These are phyloP conservation scores for Octonoba sinensis DNA, from an alignment of 2,888 invertebrate genomes.

Conservation along the genomic window DNA sequence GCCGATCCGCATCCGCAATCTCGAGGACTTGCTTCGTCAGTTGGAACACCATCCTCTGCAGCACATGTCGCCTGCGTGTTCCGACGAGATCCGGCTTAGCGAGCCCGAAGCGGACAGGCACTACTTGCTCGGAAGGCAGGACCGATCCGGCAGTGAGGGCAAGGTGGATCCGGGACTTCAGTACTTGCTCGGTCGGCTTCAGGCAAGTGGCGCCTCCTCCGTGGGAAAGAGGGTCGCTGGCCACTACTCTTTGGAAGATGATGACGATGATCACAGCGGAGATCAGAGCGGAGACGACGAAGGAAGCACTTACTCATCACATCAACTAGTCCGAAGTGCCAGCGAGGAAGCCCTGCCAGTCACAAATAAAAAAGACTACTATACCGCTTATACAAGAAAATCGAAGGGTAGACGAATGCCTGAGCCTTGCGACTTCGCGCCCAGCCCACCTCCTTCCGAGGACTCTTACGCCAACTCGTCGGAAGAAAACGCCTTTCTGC, in stretches of 20 bases:
- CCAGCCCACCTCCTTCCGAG: conserved; percentile 67
- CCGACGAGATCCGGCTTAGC: conserved; percentile 89
- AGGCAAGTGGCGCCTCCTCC: conserved; percentile 55
- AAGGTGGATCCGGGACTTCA: conserved; percentile 56
- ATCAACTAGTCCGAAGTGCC: conserved; percentile 67
- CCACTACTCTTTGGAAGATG: conserved; percentile 56
- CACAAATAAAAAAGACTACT: conserved; percentile 65
- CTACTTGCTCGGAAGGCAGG: conserved; percentile 70
- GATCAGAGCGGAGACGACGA: conserved; percentile 58
- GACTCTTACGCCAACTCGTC: conserved; percentile 64
- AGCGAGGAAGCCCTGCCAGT: conserved; percentile 68
- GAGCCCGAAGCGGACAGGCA: conserved; percentile 91
- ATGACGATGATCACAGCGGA: conserved; percentile 63
- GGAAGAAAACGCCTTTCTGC: conserved; percentile 63
- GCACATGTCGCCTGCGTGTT: conserved; percentile 85
- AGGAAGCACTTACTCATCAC: conserved; percentile 65
- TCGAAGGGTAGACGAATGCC: conserved; percentile 62
- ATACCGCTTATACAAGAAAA: conserved; percentile 60
- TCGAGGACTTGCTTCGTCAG: conserved; percentile 86
- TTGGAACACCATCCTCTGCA: conserved; percentile 66
- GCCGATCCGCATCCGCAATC: conserved; percentile 87
- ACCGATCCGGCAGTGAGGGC: conserved; percentile 52
- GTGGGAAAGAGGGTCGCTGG: conserved; percentile 12
- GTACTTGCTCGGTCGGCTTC: conserved; percentile 59
- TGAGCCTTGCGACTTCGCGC: conserved; percentile 66